Percentiles rank a stretch among this genome's conserved stretches.
phyloP scores from a whole-genome alignment of 2,113 vertebrate species.

The Misgurnus anguillicaudatus region DNA sequence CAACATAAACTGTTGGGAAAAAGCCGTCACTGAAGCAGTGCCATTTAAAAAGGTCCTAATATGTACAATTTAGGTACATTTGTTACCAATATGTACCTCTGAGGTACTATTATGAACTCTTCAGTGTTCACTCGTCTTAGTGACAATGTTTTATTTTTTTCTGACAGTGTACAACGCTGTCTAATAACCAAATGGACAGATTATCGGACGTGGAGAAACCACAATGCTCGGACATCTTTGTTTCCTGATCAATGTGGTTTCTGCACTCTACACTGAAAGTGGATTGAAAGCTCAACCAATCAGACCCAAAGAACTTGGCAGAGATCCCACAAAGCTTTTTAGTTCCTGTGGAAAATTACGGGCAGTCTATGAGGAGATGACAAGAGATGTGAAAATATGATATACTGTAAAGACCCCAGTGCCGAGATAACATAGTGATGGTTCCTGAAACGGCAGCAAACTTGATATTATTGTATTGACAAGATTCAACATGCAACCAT shows the following conservation, averaged over 20 bases:
- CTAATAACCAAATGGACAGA: too few relatives aligned
- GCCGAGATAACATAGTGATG: constrained; percentile 7
- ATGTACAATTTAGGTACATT: too few relatives aligned
- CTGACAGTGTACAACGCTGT: too few relatives aligned
- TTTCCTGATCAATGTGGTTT: not conserved
- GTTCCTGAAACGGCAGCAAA: not conserved
- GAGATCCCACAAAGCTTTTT: constrained; percentile 48
- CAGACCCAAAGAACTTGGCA: constrained; percentile 34
- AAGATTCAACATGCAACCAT: not conserved
- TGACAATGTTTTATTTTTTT: too few relatives aligned
- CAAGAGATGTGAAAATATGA: constrained; percentile 44
- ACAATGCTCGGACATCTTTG: not conserved
- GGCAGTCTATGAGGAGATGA: constrained; percentile 14
- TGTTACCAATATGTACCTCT: too few relatives aligned
- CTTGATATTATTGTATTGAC: not conserved
- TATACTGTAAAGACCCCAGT: constrained; percentile 44
- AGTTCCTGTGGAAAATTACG: constrained; percentile 42
- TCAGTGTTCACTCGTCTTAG: too few relatives aligned
- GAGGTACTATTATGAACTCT: too few relatives aligned
- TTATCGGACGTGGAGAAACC: too few relatives aligned
- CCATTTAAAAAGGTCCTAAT: too few relatives aligned
- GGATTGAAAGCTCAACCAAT: not conserved
- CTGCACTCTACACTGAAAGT: not conserved
- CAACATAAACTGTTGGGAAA: too few relatives aligned
- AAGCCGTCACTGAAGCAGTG: too few relatives aligned